Conservation (phyloP, 2,888 invertebrate species). For the Portevinia maculata region DNA sequence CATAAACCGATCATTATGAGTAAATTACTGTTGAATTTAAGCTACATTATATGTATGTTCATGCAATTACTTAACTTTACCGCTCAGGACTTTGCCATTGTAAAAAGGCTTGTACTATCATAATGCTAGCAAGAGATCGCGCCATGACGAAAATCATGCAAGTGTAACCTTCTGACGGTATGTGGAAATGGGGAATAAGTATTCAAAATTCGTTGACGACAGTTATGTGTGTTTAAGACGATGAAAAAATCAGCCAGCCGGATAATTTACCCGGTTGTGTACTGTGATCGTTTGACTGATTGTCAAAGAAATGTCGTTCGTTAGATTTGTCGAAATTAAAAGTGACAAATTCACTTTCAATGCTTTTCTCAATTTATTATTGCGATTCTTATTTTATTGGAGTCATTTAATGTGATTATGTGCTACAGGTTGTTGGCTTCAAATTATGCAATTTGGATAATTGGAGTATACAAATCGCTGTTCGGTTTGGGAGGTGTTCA, state of each 20-base stretch:
- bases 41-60: too few species aligned
- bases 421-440: slow-evolving; percentile 27
- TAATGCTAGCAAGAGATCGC: slow-evolving; percentile 34
- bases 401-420: slow-evolving; percentile 20
- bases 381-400: not conserved
- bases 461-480: not conserved
- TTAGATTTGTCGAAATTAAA: slow-evolving; percentile 52
- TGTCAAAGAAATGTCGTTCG: slow-evolving; percentile 50
- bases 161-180: slow-evolving; percentile 56
- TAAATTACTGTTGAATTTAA: slow-evolving; percentile 76
- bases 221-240: slow-evolving; percentile 35
- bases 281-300: slow-evolving; percentile 48
- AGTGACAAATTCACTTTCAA: slow-evolving; percentile 73
- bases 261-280: slow-evolving; percentile 63
- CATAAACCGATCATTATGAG: slow-evolving; percentile 78
- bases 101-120: slow-evolving; percentile 6
- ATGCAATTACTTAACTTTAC: slow-evolving; percentile 69
- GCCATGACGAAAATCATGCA: slow-evolving; percentile 49
- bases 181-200: slow-evolving; percentile 66
- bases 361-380: slow-evolving; percentile 16
- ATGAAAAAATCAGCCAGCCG: slow-evolving; percentile 59
- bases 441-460: slow-evolving; percentile 54
- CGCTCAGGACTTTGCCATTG: slow-evolving; percentile 53
- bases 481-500: not conserved
- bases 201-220: slow-evolving; percentile 47